Evolutionary conservation across 2,888 invertebrate species (phyloP), one percentile per base, ranked within the genome.

Genomic region (Homarus gammarus): DNA sequence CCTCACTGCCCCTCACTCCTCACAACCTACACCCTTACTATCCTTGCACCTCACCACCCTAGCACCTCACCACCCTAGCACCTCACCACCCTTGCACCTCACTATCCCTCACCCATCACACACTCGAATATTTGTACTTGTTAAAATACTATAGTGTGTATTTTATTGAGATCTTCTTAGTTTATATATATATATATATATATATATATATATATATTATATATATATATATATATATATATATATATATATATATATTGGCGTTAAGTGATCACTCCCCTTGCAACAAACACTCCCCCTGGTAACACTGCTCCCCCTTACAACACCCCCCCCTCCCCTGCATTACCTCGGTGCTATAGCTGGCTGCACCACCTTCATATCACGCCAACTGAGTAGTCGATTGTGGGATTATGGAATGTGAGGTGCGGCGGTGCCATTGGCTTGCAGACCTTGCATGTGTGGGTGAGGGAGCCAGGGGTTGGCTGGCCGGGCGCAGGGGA

Each of bases 341-440:
- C 27, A n/a, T 75, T 36, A 49, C 38, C 33, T 38, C 38, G 6
- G 2, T 49, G 33, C 75, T 49, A 44, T 75, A 12, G 40, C 75
- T 8, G 22, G 75, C 49, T 27, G 44, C n/a, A 44, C 22, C 75
- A 38, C 40, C 73, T 73, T 73, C 73, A 38, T 27, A 75, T 75
- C 75, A 75, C 75, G 75, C 49, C 49, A n/a, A 8, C 75, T 44
- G 40, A 44, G 44, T 75, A 75, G 73, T 75, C 75, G 12, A 75
- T 49, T 75, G 75, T 27, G 27, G 75, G 75, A 44, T 75, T 75
- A 73, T 73, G 73, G 73, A 73, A 73, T 36, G 49, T 44, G 22
- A 44, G 44, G 44, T 44, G 36, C 38, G n/a, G 8, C 2, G 0
- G 12, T 31, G n/a, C 75, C 75, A 75, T 75, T 75, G 49, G 73